Conservation (phyloP, 2,797 vertebrate genomes). For the Sebastes dallii region DNA sequence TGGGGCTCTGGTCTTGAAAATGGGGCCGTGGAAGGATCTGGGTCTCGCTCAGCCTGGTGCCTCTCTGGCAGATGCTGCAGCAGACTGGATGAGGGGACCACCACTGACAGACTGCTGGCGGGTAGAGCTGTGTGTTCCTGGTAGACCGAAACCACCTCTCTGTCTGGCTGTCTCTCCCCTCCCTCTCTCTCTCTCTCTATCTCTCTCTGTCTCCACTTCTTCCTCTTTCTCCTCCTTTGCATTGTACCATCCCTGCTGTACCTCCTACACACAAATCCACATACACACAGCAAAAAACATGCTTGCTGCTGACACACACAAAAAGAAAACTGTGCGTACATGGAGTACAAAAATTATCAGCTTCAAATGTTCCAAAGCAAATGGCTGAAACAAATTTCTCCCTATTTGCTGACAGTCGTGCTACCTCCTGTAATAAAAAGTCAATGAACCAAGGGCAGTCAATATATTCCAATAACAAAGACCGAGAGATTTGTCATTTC, state of each 20-base stretch:
- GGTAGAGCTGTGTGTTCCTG: slow-evolving; percentile 72
- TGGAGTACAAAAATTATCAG: slow-evolving; percentile 77
- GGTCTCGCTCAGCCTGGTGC: slow-evolving; percentile 74
- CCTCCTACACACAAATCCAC: slow-evolving; percentile 52
- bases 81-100: slow-evolving; percentile 82
- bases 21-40: slow-evolving; percentile 60
- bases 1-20: slow-evolving; percentile 60
- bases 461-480: slow-evolving; percentile 86
- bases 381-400: slow-evolving; percentile 83
- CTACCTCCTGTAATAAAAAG: slow-evolving; percentile 93
- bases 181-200: slow-evolving; percentile 32
- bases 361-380: slow-evolving; percentile 83
- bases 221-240: slow-evolving; percentile 49
- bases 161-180: slow-evolving; percentile 59
- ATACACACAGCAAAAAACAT: slow-evolving; percentile 49
- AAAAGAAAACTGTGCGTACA: slow-evolving; percentile 36
- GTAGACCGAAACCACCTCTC: slow-evolving; percentile 74
- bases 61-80: slow-evolving; percentile 90
- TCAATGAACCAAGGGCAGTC: slow-evolving; percentile 89
- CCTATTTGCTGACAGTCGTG: slow-evolving; percentile 84
- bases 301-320: slow-evolving; percentile 67
- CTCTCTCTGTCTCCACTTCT: slow-evolving; percentile 49
- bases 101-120: slow-evolving; percentile 80
- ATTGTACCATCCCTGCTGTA: slow-evolving; percentile 51
- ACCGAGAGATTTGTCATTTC: slow-evolving; percentile 78